Base-by-base conservation (phyloP, 2,888 invertebrate genomes). In the Drosophila nr. fundita region DNA sequence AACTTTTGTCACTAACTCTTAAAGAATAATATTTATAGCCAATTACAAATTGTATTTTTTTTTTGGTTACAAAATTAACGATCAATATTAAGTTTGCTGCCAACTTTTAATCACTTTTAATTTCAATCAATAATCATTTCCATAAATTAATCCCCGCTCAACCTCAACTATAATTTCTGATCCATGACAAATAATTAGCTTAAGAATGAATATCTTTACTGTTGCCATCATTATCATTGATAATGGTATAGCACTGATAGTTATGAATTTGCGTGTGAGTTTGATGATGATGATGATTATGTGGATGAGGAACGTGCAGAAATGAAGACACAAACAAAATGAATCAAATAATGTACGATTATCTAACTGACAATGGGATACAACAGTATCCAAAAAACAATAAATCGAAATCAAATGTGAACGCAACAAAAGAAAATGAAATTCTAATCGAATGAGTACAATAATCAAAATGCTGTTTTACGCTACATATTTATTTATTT, bases 391-490 rank as follows among this genome's bases (percentile, higher is more conserved):
- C 8, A 54, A 4, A 30, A 29, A 29, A 48, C 50, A 52, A 75
- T 62, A 60, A 59, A 63, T 57, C 49, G 36, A 62, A 79, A 80
- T 68, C 58, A 71, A 80, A 70, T 73, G 53, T 70, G 40, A 73
- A 73, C 69, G 40, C 68, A 83, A 82, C 75, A 80, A 82, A 59
- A 68, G 45, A 15, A 82, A 82, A 59, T 65, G 38, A 21, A 53
- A 49, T 40, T 76, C 72, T 61, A 68, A 75, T 63, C 57, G 53
- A 74, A 75, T 59, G 58, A 42, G 21, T 54, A 77, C 66, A 68
- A 69, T 78, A 78, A 82, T 86, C 71, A 81, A 79, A 87, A 85
- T 65, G 80, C 68, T 79, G 82, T 80, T 74, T 78, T 80, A 84
- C 78, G 85, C 85, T 87, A 84, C 87, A 76, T 74, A 68, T 54